phyloP scores from a whole-genome alignment of 2,888 invertebrate genomes.

The Melolontha melolontha region DNA sequence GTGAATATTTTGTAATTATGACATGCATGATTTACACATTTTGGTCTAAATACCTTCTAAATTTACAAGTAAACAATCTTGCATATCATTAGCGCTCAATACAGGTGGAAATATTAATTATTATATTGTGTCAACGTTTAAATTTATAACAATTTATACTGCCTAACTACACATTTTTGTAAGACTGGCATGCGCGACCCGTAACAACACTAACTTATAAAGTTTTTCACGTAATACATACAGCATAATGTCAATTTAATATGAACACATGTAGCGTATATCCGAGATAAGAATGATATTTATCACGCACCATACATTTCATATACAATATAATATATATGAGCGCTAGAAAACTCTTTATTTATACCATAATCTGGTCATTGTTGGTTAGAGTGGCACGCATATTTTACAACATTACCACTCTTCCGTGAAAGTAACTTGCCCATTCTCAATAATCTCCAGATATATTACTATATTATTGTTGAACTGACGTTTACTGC shows the following conservation, averaged over 20 bases:
- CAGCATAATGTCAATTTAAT: slow-evolving; percentile 38
- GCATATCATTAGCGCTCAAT: slow-evolving; percentile 16
- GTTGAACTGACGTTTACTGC: slow-evolving; percentile 49
- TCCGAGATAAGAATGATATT: slow-evolving; percentile 43
- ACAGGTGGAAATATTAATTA: slow-evolving; percentile 38
- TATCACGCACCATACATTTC: slow-evolving; percentile 35
- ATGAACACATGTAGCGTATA: slow-evolving; percentile 41
- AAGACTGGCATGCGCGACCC: slow-evolving; percentile 7
- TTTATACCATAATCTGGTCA: slow-evolving; percentile 44
- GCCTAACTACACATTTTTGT: slow-evolving; percentile 3
- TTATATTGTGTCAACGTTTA: slow-evolving; percentile 27
- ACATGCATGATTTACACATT: not conserved
- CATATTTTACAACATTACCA: slow-evolving; percentile 46
- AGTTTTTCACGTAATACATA: slow-evolving; percentile 29
- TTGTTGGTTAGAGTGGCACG: slow-evolving; percentile 42
- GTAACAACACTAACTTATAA: slow-evolving; percentile 8
- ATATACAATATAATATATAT: slow-evolving; percentile 22
- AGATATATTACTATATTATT: slow-evolving; percentile 53
- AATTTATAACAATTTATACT: slow-evolving; percentile 32
- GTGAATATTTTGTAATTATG: not conserved
- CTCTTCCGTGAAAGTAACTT: slow-evolving; percentile 60
- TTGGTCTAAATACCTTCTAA: slow-evolving; percentile 21
- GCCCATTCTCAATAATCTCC: slow-evolving; percentile 58
- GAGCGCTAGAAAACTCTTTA: slow-evolving; percentile 40
- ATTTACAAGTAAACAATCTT: slow-evolving; percentile 29